phyloP scores from a whole-genome alignment of 2,113 vertebrate genomes.

The Origma solitaria region DNA sequence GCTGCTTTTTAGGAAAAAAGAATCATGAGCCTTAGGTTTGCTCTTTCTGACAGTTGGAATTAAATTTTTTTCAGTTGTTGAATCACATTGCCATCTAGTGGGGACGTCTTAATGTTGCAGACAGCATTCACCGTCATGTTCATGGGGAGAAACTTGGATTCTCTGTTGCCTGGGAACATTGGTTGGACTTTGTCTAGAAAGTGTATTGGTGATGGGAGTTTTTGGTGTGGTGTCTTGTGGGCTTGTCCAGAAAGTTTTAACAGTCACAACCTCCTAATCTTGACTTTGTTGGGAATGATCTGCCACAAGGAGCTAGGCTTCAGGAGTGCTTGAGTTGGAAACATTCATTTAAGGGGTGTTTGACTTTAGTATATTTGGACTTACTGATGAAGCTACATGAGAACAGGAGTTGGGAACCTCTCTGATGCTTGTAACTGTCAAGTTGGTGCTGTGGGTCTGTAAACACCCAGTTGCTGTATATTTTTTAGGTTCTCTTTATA shows the following conservation, averaged over 20 bases:
- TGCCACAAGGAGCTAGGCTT: neutral
- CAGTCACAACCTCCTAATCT: neutral
- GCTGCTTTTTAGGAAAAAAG: neutral
- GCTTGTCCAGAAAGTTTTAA: neutral
- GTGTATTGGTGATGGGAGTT: neutral
- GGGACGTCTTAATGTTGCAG: neutral
- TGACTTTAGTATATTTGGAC: neutral
- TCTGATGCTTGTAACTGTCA: neutral
- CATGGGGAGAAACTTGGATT: neutral
- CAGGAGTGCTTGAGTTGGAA: neutral
- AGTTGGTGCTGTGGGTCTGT: neutral
- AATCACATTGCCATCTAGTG: conserved; percentile 17
- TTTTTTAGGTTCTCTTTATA: neutral
- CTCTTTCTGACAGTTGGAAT: neutral
- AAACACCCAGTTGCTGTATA: neutral
- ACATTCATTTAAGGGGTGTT: neutral
- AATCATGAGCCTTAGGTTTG: neutral
- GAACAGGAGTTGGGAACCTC: neutral
- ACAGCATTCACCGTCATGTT: neutral
- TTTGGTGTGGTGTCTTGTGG: neutral
- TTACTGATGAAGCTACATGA: neutral
- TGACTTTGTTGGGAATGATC: neutral
- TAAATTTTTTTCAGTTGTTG: neutral
- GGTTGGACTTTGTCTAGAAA: neutral
- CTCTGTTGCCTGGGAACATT: neutral